A percentile compares a stretch with the other conserved stretches of the same genome.
Evolutionary conservation across 2,888 invertebrate genomes (phyloP).

Genomic region (Polymixis flavicincta): DNA sequence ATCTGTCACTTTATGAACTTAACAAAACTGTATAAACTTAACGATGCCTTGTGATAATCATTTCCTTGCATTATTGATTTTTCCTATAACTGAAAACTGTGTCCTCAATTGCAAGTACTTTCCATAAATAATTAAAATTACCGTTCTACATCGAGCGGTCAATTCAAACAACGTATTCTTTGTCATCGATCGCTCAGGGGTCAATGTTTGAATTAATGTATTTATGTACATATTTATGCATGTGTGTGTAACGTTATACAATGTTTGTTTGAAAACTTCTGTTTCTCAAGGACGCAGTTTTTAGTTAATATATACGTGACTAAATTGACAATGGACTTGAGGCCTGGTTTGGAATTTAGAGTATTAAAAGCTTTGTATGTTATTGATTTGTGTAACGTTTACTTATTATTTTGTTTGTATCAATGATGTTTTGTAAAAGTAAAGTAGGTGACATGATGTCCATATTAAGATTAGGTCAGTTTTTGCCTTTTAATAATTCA

Average conservation of each 20-base stretch:
- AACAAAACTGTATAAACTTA: not conserved
- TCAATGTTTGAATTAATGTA: conserved; percentile 62
- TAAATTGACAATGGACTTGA: conserved; percentile 48
- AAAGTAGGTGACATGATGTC: conserved; percentile 20
- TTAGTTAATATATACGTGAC: conserved; percentile 47
- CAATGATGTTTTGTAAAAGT: not conserved
- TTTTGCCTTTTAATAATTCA: not conserved
- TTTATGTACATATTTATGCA: conserved; percentile 7
- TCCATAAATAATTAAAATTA: conserved; percentile 40
- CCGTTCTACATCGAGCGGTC: conserved; percentile 51
- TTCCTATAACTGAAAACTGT: conserved; percentile 1
- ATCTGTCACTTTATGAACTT: too few relatives aligned
- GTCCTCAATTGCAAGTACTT: conserved; percentile 38
- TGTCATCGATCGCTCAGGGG: conserved; percentile 62
- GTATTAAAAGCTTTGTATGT: conserved; percentile 24
- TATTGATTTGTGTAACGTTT: conserved; percentile 30
- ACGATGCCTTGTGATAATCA: not conserved
- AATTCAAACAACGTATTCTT: conserved; percentile 56
- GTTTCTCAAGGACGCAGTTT: conserved; percentile 61
- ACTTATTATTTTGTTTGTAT: conserved; percentile 12
- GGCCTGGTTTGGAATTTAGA: conserved; percentile 32
- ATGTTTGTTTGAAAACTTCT: conserved; percentile 51
- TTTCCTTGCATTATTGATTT: not conserved
- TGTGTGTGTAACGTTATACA: conserved; percentile 44
- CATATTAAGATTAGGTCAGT: conserved; percentile 20